Evolutionary conservation across 1,140 invertebrate species (phyloP).

Genomic region (Dreissena rostriformis): DNA sequence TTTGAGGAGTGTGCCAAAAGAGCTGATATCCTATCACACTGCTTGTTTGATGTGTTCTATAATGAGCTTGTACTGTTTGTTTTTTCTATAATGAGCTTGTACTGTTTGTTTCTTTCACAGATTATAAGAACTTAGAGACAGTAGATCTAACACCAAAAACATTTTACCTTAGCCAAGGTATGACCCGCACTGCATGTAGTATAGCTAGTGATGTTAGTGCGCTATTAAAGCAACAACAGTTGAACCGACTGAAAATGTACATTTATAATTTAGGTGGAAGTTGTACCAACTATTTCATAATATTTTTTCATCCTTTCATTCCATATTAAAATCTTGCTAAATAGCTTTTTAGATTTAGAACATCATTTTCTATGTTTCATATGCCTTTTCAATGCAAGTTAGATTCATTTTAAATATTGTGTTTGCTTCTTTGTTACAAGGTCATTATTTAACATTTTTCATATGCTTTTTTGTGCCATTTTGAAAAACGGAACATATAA

Average conservation of each 20-base stretch:
- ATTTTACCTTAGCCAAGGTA: constrained; percentile 47
- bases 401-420: no score
- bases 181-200: constrained; percentile 21
- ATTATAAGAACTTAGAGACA: constrained; percentile 13
- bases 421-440: no score
- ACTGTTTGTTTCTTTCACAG: constrained; percentile 15
- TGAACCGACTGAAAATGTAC: not conserved
- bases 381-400: no score
- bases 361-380: no score
- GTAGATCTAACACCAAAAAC: constrained; percentile 51
- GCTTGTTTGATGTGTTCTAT: not conserved
- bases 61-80: not conserved
- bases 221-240: not conserved
- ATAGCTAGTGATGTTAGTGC: not conserved
- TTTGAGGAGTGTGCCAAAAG: not conserved
- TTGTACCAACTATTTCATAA: no score
- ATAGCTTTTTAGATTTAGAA: no score
- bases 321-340: no score
- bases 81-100: not conserved
- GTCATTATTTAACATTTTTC: no score
- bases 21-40: not conserved
- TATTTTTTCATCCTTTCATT: no score
- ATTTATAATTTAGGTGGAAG: no score
- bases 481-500: no score
- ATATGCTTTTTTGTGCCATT: no score